Percentiles rank a stretch among this genome's conserved stretches.
phyloP scores from a whole-genome alignment of 1,140 invertebrate species.

The Oreohelix idahoensis region DNA sequence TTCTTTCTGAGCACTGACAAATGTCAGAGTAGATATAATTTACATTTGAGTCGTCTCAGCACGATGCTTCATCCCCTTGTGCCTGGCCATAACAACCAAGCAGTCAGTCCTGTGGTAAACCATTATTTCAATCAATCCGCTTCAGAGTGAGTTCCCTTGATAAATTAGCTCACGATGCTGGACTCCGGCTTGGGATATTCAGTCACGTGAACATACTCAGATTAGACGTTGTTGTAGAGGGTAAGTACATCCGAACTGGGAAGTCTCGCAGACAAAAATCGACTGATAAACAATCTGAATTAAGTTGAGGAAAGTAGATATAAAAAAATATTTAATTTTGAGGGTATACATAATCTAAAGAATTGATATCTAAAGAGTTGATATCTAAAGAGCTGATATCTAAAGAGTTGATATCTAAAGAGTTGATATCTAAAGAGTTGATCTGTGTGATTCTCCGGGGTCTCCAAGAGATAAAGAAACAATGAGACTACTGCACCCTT shows the following conservation, averaged over 20 bases:
- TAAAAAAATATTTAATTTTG: too few species aligned
- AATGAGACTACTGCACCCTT: too few species aligned
- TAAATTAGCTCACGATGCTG: background rate
- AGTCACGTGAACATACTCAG: background rate
- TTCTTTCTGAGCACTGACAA: background rate
- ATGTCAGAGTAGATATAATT: background rate
- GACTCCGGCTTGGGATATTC: background rate
- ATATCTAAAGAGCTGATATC: too few species aligned
- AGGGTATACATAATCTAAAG: too few species aligned
- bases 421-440: too few species aligned
- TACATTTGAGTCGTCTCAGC: background rate
- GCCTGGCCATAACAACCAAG: background rate
- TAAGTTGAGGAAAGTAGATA: too few species aligned
- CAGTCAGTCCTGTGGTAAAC: background rate
- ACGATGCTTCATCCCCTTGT: background rate
- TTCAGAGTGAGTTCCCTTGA: background rate
- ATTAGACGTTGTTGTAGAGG: background rate
- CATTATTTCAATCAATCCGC: background rate
- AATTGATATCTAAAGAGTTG: too few species aligned
- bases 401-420: too few species aligned
- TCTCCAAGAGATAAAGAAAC: too few species aligned
- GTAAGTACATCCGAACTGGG: background rate
- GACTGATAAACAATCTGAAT: too few species aligned
- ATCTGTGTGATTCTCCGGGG: too few species aligned
- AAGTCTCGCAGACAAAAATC: too few species aligned